These are phyloP conservation scores for Hyles euphorbiae DNA, from an alignment of 1,140 invertebrate species.

Conservation along the genomic window DNA sequence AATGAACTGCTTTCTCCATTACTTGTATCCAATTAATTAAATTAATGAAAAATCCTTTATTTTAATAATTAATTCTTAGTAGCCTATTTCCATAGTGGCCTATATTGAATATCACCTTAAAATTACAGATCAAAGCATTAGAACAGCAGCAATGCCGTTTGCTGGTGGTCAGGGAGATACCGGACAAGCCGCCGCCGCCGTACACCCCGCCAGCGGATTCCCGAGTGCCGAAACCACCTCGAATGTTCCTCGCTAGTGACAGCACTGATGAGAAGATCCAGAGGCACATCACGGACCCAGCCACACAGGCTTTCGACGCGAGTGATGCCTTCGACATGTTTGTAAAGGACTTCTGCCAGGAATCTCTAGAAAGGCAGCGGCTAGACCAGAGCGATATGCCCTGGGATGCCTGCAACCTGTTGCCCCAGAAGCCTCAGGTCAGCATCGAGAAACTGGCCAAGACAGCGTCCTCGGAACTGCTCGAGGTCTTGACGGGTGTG, in stretches of 20 bases:
- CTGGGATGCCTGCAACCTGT: conserved; percentile 53
- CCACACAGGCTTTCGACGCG: conserved; percentile 13
- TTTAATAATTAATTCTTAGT: too few relatives aligned
- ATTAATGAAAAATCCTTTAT: too few relatives aligned
- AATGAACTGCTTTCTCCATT: too few relatives aligned
- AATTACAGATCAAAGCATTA: conserved; percentile 62
- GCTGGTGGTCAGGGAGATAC: conserved; percentile 58
- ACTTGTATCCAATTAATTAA: too few relatives aligned
- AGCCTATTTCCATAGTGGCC: too few relatives aligned
- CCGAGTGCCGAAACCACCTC: conserved; percentile 29
- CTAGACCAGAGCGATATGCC: conserved; percentile 43
- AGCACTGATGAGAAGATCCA: conserved; percentile 37
- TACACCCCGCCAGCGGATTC: conserved; percentile 58
- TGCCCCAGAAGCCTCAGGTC: conserved; percentile 37
- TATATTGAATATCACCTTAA: too few relatives aligned
- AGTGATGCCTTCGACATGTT: conserved; percentile 45
- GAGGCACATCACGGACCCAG: conserved; percentile 24
- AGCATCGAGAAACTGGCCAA: conserved; percentile 31
- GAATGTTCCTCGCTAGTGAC: conserved; percentile 38
- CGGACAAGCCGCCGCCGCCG: conserved; percentile 63
- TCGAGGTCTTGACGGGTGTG: conserved; percentile 47
- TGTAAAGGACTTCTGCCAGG: conserved; percentile 53
- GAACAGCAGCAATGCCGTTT: conserved; percentile 61
- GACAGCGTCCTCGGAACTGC: conserved; percentile 35
- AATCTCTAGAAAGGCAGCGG: conserved; percentile 34